Percentiles rank a stretch among this genome's conserved stretches.
phyloP scores from a whole-genome alignment of 2,113 vertebrate genomes.

The Bucco capensis region DNA sequence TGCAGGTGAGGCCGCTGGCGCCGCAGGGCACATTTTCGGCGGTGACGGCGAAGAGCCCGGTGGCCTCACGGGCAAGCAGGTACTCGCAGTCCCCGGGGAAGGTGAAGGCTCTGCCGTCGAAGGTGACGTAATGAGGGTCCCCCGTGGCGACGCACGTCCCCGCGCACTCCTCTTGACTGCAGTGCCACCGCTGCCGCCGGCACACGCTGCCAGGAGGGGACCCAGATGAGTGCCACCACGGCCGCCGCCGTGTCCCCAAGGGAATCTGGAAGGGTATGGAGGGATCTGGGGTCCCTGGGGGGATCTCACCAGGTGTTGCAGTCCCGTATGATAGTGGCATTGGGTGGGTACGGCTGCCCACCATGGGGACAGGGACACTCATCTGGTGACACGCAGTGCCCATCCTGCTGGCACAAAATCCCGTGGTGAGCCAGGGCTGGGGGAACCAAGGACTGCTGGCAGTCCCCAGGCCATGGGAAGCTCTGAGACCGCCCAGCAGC shows the following conservation, averaged over 20 bases:
- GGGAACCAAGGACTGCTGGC: background rate
- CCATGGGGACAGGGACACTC: slow-evolving; percentile 88
- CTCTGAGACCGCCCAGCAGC: background rate
- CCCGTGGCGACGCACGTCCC: slow-evolving; percentile 87
- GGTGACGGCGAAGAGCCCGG: slow-evolving; percentile 77
- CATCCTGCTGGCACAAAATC: slow-evolving; percentile 60
- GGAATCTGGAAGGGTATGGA: background rate
- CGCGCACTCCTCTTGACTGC: slow-evolving; percentile 67
- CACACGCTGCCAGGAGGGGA: slow-evolving; percentile 73
- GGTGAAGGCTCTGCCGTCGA: slow-evolving; percentile 84
- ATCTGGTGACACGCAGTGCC: slow-evolving; percentile 78
- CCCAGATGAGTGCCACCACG: background rate
- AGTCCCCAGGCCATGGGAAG: background rate
- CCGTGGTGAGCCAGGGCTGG: too few species aligned
- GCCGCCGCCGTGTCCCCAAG: background rate
- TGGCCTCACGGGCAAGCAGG: slow-evolving; percentile 77
- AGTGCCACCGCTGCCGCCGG: slow-evolving; percentile 80
- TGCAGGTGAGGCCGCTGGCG: slow-evolving; percentile 84
- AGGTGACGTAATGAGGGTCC: slow-evolving; percentile 90
- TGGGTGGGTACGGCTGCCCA: slow-evolving; percentile 79
- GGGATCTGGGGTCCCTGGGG: too few species aligned
- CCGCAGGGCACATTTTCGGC: slow-evolving; percentile 89
- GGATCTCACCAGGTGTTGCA: slow-evolving; percentile 78
- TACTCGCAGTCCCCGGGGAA: slow-evolving; percentile 92
- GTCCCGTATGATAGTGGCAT: slow-evolving; percentile 84